These are phyloP conservation scores for Dastarcus helophoroides DNA, from an alignment of 2,888 invertebrate species.

Conservation along the genomic window DNA sequence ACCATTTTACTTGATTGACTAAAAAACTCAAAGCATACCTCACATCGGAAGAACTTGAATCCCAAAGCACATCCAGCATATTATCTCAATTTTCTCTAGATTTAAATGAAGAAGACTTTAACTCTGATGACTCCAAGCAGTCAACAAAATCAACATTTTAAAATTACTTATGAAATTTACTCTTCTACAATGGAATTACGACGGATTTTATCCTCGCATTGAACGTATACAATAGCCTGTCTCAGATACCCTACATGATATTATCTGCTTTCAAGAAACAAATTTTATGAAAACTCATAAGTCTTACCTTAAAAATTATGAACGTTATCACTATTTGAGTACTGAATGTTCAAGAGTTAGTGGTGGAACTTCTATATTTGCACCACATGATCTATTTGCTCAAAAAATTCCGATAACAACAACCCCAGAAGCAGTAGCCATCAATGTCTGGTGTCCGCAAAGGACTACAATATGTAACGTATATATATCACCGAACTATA, in stretches of 20 bases:
- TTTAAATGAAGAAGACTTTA: too few species aligned
- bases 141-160: too few species aligned
- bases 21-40: too few species aligned
- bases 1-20: too few species aligned
- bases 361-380: constrained; percentile 11
- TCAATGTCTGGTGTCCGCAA: constrained; percentile 8
- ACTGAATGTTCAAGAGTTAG: constrained; percentile 7
- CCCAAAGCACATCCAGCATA: too few species aligned
- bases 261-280: constrained; percentile 13
- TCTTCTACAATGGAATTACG: constrained; percentile 13
- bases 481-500: constrained; percentile 9
- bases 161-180: too few species aligned
- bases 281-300: constrained; percentile 11
- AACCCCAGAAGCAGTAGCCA: constrained; percentile 11
- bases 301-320: constrained; percentile 9
- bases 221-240: constrained; percentile 11
- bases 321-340: constrained; percentile 9
- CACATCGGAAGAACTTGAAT: too few species aligned
- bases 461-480: constrained; percentile 11
- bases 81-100: too few species aligned
- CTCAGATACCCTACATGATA: constrained; percentile 6
- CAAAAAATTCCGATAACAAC: constrained; percentile 8
- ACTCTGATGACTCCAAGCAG: too few species aligned
- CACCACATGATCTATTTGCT: constrained; percentile 5
- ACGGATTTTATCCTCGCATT: constrained; percentile 11